Base-by-base conservation (phyloP, 2,113 vertebrate species). In the Paradisaea rubra region DNA sequence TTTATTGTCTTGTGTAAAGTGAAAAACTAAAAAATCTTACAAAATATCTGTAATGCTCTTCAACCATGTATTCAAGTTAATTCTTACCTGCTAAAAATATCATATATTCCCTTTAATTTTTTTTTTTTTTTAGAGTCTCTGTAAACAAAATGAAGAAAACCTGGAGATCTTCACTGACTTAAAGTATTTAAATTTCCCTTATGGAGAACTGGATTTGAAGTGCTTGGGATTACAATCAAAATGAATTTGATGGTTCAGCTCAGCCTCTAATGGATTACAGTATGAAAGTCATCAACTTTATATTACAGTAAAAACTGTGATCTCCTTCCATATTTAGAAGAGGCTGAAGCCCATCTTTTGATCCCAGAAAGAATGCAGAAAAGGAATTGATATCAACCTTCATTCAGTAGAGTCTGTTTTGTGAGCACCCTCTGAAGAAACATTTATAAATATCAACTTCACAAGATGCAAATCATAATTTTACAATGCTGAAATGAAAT, bases 171-270 rank as follows among this genome's bases (percentile, higher is more conserved):
- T 91, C 39, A 59, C 33, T 84, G 81, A 86, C 13, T 93, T 93
- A 93, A 49, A 77, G 35, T 72, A 95, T 96, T 91, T 87, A 95
- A 80, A 90, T 92, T 94, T 95, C 16, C 35, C 28, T 91, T 47
- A 59, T 78, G 42, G n/a, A 88, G 53, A 94, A 92, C 45, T 61
- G 70, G 33, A 93, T 96, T 93, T 96, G 69, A 91, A 95, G 59
- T 84, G 68, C 30, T 95, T 94, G 78, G 88, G 61, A 94, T 96
- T 94, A 95, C 61, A 97, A 95, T 95, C n/a, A 0, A 96, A 96
- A 94, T 94, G 6, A 95, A 96, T 97, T 93, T 95, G 80, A 93
- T 94, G 53, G 81, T 93, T 97, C 86, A 86, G 57, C 82, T 94
- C 78, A 96, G 41, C n/a, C 77, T 92, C 45, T 91, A 70, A 94